Conservation (phyloP, 2,888 invertebrate genomes). For the Glyphotaelius pellucidus region DNA sequence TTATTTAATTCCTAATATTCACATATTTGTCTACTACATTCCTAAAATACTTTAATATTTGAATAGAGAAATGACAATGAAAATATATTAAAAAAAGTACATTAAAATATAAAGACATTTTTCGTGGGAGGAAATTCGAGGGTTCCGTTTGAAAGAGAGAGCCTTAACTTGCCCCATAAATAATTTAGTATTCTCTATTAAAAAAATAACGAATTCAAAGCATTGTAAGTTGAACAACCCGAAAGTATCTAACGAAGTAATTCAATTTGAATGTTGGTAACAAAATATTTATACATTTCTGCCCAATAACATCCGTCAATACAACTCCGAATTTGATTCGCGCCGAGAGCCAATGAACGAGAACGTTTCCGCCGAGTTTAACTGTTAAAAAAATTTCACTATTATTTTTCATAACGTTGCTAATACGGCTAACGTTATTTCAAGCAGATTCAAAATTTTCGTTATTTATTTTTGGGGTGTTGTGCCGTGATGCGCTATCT, state of each 20-base stretch:
- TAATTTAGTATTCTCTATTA: neutral
- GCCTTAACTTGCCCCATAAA: no score
- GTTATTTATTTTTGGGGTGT: no score
- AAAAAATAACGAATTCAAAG: neutral
- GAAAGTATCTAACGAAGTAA: conserved; percentile 6
- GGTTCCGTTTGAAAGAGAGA: no score
- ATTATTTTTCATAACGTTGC: neutral
- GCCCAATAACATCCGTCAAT: conserved; percentile 28
- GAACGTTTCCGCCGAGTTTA: conserved; percentile 20
- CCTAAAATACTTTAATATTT: no score
- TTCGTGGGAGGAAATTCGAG: no score
- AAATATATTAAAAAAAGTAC: no score
- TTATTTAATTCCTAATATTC: neutral
- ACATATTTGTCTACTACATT: neutral
- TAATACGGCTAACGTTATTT: no score
- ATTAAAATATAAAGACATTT: no score
- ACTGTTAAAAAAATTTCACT: neutral
- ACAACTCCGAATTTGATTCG: conserved; percentile 32
- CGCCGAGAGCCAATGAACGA: conserved; percentile 21
- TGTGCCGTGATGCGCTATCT: no score
- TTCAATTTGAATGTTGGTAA: conserved; percentile 33
- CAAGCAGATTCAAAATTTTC: no score
- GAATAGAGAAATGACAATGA: no score
- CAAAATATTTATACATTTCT: conserved; percentile 26
- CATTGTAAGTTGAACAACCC: neutral